Percentiles rank a stretch among this genome's conserved stretches.
These are phyloP conservation scores for Tetragnatha versicolor DNA, from an alignment of 1,140 invertebrate species.

Conservation along the genomic window DNA sequence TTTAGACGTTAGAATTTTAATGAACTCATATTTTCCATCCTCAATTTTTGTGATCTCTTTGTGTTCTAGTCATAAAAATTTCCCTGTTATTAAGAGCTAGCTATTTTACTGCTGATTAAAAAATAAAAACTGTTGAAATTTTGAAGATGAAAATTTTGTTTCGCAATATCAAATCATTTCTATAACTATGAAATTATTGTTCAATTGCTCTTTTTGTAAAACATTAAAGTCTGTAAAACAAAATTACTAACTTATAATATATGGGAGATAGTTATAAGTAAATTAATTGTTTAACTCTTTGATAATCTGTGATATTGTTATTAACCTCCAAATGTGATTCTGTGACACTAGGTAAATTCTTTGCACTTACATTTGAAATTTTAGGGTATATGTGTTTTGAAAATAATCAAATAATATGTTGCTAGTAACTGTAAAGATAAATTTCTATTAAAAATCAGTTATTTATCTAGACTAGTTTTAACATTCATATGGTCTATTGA, in stretches of 20 bases:
- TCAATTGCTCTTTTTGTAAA: neutral
- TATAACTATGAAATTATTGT: neutral
- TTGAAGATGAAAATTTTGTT: neutral
- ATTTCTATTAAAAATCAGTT: too few relatives aligned
- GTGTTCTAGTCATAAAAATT: conserved; percentile 10
- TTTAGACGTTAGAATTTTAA: too few relatives aligned
- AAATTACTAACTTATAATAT: neutral
- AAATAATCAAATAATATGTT: too few relatives aligned
- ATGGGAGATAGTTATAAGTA: neutral
- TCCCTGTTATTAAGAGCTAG: too few relatives aligned
- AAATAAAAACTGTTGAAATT: neutral
- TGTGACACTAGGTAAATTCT: conserved; percentile 28
- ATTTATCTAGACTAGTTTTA: too few relatives aligned
- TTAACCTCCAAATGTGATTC: conserved; percentile 43
- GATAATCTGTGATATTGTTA: conserved; percentile 45
- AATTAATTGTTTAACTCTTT: neutral
- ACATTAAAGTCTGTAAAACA: neutral
- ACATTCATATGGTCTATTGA: too few relatives aligned
- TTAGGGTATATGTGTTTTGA: too few relatives aligned
- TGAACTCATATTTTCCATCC: too few relatives aligned
- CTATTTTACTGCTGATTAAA: too few relatives aligned
- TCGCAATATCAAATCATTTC: conserved; percentile 9
- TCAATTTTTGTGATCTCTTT: conserved; percentile 9
- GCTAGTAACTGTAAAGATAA: too few relatives aligned
- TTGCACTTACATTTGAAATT: too few relatives aligned